Percentiles rank a stretch among this genome's conserved stretches.
phyloP scores from a whole-genome alignment of 2,888 invertebrate genomes.

The Platycheirus albimanus region DNA sequence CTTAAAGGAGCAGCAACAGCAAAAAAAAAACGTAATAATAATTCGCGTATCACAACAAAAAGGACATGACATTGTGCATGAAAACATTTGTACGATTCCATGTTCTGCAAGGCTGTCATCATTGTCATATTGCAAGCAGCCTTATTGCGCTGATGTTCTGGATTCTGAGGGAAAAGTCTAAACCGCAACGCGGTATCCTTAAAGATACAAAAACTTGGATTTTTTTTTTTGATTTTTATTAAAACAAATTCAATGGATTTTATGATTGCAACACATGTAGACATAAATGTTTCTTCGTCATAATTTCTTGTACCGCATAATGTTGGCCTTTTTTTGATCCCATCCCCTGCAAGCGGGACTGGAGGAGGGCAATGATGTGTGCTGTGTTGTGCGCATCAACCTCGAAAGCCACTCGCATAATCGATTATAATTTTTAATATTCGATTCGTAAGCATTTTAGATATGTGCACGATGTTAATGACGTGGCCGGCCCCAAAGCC shows the following conservation, averaged over 20 bases:
- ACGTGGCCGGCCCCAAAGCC: slow-evolving; percentile 46
- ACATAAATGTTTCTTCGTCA: slow-evolving; percentile 79
- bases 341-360: no score
- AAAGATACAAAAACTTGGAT: slow-evolving; percentile 31
- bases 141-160: neutral
- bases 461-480: slow-evolving; percentile 74
- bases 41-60: slow-evolving; percentile 67
- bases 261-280: slow-evolving; percentile 80
- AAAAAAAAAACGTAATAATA: slow-evolving; percentile 51
- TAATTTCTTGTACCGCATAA: slow-evolving; percentile 61
- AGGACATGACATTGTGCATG: slow-evolving; percentile 75
- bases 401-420: slow-evolving; percentile 76
- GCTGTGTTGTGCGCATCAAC: no score
- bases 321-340: slow-evolving; percentile 3
- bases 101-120: slow-evolving; percentile 74
- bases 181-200: slow-evolving; percentile 62
- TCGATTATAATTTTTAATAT: slow-evolving; percentile 83
- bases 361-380: neutral
- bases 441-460: slow-evolving; percentile 79
- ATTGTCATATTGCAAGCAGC: slow-evolving; percentile 19
- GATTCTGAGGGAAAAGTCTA: neutral
- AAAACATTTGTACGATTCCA: slow-evolving; percentile 77
- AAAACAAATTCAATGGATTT: slow-evolving; percentile 70
- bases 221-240: slow-evolving; percentile 75
- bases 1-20: slow-evolving; percentile 8